Percentiles rank a stretch among this genome's conserved stretches.
Conservation (phyloP, 1,140 invertebrate species). For the Drosophila busckii region DNA sequence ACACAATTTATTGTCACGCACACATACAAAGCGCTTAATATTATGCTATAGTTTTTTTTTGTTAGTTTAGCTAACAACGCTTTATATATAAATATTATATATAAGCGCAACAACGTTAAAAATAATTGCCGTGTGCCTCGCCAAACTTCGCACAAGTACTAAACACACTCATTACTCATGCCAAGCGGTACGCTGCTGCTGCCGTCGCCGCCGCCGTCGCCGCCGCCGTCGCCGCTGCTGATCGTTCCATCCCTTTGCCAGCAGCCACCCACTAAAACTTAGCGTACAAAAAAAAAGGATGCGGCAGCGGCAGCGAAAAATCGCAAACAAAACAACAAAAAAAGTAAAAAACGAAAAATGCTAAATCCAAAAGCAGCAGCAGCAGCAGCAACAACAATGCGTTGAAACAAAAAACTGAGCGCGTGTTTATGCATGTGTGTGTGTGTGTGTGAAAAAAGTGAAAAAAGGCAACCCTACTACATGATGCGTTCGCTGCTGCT, state of each 20-base stretch:
- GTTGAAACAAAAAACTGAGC: slow-evolving; percentile 37
- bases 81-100: too few relatives aligned
- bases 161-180: slow-evolving; percentile 47
- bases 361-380: slow-evolving; percentile 53
- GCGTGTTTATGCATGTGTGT: slow-evolving; percentile 25
- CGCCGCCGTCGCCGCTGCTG: slow-evolving; percentile 23
- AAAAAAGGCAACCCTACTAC: slow-evolving; percentile 66
- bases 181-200: background rate
- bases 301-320: slow-evolving; percentile 51
- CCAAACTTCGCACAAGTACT: slow-evolving; percentile 33
- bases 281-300: slow-evolving; percentile 66
- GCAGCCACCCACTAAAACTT: background rate
- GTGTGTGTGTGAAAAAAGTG: slow-evolving; percentile 27
- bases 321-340: slow-evolving; percentile 72
- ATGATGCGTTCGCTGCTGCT: slow-evolving; percentile 39
- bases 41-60: slow-evolving; percentile 49
- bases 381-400: slow-evolving; percentile 29
- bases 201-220: background rate
- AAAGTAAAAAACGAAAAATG: slow-evolving; percentile 65
- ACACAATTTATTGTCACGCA: slow-evolving; percentile 48
- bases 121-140: too few relatives aligned
- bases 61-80: too few relatives aligned
- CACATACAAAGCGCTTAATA: slow-evolving; percentile 35
- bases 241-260: slow-evolving; percentile 11
- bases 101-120: too few relatives aligned